A percentile compares a stretch with the other conserved stretches of the same genome.
Evolutionary conservation across 2,888 invertebrate genomes (phyloP).

Genomic region (Carpatolechia fugitivella): DNA sequence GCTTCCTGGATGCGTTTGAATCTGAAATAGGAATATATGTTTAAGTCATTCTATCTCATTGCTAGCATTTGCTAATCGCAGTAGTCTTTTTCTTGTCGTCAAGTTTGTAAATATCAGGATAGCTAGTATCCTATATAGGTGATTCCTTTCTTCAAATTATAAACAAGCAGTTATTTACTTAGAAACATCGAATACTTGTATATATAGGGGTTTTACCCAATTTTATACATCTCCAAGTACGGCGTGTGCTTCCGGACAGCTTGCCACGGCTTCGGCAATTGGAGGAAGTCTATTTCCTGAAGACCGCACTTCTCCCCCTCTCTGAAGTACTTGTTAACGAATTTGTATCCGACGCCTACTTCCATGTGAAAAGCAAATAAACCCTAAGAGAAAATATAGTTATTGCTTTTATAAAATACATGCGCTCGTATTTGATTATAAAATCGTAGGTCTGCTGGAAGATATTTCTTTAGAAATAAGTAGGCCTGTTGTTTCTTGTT

Average conservation of each 20-base stretch:
- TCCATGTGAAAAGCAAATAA: slow-evolving; percentile 85
- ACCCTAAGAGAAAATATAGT: slow-evolving; percentile 47
- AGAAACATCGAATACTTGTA: no score
- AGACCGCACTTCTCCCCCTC: slow-evolving; percentile 86
- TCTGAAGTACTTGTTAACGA: slow-evolving; percentile 82
- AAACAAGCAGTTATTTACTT: no score
- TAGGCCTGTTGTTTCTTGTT: no score
- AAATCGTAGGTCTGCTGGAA: no score
- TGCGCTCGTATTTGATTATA: no score
- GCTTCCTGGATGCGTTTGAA: slow-evolving; percentile 68
- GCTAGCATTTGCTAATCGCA: no score
- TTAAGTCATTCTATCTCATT: no score
- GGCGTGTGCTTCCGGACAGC: slow-evolving; percentile 81
- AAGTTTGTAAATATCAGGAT: no score
- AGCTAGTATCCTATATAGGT: no score
- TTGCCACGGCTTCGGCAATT: slow-evolving; percentile 82
- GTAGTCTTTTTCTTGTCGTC: background rate
- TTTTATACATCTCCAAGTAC: slow-evolving; percentile 81
- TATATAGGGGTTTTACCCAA: slow-evolving; percentile 77
- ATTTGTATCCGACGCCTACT: slow-evolving; percentile 81
- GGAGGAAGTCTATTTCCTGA: slow-evolving; percentile 81
- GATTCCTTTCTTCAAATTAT: no score
- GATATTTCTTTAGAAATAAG: no score
- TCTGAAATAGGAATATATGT: slow-evolving; percentile 34
- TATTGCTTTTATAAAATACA: no score